Evolutionary conservation across 2,888 invertebrate genomes (phyloP), one percentile per base, ranked within the genome.

Genomic region (Alsophila aescularia): DNA sequence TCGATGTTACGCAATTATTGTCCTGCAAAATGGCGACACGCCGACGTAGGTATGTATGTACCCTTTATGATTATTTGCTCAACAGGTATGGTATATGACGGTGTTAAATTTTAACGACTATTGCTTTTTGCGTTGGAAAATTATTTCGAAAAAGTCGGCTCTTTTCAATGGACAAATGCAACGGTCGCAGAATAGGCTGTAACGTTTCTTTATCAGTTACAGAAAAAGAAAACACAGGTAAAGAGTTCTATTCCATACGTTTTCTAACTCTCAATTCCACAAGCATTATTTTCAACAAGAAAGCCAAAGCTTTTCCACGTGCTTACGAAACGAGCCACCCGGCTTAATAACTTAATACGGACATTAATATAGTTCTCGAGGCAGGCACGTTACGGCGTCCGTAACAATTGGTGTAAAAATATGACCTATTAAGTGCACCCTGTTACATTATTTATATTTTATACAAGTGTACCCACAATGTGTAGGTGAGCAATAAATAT

Each of bases 401-500:
- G 67, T 67, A 69, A 73, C 74, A 77, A 77, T 78, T 70, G 75
- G 73, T 62, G 73, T 74, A 72, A 79, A 79, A 79, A 77, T 77
- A 77, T 75, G 72, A 80, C 77, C 81, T 79, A 81, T 83, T 79
- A 83, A 75, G 67, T 73, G 79, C 81, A 82, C 74, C 80, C 81
- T 78, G 82, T 76, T 72, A 84, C 83, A 77, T 82, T 79, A 84
- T 85, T 82, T 79, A 84, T 85, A 87, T 81, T 82, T 86, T 84
- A 87, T 82, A 83, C 81, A 84, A 79, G 80, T 81, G 78, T 79
- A 78, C 77, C 78, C 77, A 81, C 82, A 83, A 83, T 77, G 75
- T 76, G 77, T 79, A 88, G 88, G 87, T 85, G 85, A 80, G 85
- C 82, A 77, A 90, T 90, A 90, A 90, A 90, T 88, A 89, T 76